Conservation (phyloP, 1,140 invertebrate genomes). For the Bombus confusus region DNA sequence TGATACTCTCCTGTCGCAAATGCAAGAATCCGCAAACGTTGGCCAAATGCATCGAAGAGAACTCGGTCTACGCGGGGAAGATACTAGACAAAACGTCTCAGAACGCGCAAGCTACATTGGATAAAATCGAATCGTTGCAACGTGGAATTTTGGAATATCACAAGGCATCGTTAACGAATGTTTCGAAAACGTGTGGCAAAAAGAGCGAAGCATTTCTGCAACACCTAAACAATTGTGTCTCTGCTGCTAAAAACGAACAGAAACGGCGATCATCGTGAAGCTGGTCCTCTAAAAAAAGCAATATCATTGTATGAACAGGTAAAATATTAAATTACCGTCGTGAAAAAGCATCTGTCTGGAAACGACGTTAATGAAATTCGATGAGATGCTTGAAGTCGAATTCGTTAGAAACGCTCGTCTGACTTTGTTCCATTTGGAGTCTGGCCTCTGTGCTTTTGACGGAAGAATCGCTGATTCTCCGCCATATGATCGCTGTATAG, state of each 20-base stretch:
- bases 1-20: background rate
- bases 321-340: constrained; percentile 49
- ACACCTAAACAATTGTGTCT: constrained; percentile 44
- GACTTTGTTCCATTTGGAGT: constrained; percentile 88
- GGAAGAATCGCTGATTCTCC: constrained; percentile 35
- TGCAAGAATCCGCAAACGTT: background rate
- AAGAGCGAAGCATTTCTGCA: constrained; percentile 19
- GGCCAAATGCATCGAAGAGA: constrained; percentile 38
- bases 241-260: constrained; percentile 5
- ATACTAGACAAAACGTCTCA: constrained; percentile 29
- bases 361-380: constrained; percentile 84
- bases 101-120: background rate
- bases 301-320: constrained; percentile 78
- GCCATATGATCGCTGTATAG: constrained; percentile 40
- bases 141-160: constrained; percentile 27
- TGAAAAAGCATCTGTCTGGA: constrained; percentile 53
- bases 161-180: background rate
- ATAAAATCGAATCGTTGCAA: constrained; percentile 27
- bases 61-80: background rate
- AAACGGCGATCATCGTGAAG: background rate
- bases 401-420: constrained; percentile 88
- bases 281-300: constrained; percentile 83
- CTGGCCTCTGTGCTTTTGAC: constrained; percentile 72
- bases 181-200: background rate
- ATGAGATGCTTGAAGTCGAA: constrained; percentile 85